Base-by-base conservation (phyloP, 2,888 invertebrate genomes). In the Xanthorhoe designata region DNA sequence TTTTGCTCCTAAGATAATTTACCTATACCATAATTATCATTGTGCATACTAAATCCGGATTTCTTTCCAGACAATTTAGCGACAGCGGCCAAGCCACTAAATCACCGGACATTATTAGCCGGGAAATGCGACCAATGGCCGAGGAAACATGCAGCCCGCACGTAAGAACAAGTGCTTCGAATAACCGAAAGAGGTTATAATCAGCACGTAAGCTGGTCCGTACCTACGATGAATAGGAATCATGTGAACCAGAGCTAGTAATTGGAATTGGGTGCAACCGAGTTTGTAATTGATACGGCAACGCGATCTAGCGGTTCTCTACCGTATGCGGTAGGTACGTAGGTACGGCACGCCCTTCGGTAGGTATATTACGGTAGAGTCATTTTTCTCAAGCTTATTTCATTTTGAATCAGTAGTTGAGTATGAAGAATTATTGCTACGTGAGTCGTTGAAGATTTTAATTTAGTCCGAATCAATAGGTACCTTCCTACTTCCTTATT, bases 201-300 rank as follows among this genome's bases (percentile, higher is more conserved):
- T 81, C 73, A 75, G 76, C 66, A 73, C 72, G 71, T 74, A 76
- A 76, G 76, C 80, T 80, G 73, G 74, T 79, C 13, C 72, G 79
- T 76, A n/a, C n/a, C n/a, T n/a, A 75, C 78, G 85, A 85, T 87
- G 87, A 86, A 87, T 87, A 89, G 85, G 87, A 87, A 89, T 86
- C 85, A 91, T 89, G 89, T 89, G 89, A 89, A 90, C 84, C 83
- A 85, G 85, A 86, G 85, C 85, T 84, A 84, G 88, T 92, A 51
- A 59, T 52, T 59, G 38, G 58, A 90, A 92, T 91, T 90, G 91
- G 89, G 89, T 87, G 89, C 90, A 91, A 81, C 87, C 83, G 86
- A 90, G 87, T 83, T 85, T 80, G 91, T 92, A 92, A 92, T 92
- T 92, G 91, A 92, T 91, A 91, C 82, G 83, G 86, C 83, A 82